These are phyloP conservation scores for Parelbella ahira DNA, from an alignment of 2,888 invertebrate genomes.

Conservation along the genomic window DNA sequence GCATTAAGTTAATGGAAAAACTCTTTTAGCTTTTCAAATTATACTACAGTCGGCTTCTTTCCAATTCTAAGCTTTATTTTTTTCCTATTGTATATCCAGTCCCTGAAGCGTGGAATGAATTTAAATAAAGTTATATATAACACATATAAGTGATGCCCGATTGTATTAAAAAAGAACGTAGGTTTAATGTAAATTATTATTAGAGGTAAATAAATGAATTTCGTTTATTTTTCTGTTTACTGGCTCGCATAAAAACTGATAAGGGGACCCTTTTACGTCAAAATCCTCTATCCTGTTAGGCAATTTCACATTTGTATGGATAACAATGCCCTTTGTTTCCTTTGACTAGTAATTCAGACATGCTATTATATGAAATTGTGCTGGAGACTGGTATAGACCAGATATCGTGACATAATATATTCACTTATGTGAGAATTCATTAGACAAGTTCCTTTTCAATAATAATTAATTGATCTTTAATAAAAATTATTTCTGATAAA, in stretches of 20 bases:
- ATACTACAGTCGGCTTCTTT: no score
- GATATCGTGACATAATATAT: constrained; percentile 12
- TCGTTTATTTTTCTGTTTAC: constrained; percentile 34
- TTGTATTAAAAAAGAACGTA: no score
- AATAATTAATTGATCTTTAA: constrained; percentile 2
- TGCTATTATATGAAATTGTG: constrained; percentile 36
- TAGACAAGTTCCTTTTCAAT: constrained; percentile 10
- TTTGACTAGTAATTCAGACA: constrained; percentile 45
- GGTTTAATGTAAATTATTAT: no score
- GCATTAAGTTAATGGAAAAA: constrained; percentile 2
- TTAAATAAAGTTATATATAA: no score
- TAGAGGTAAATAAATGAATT: constrained; percentile 24
- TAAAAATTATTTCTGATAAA: no score
- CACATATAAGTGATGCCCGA: no score
- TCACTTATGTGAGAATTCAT: constrained; percentile 8
- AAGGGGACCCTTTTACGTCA: constrained; percentile 45
- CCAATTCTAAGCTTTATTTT: no score
- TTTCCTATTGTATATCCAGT: no score
- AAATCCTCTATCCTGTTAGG: constrained; percentile 46
- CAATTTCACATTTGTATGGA: constrained; percentile 48
- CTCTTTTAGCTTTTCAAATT: background rate
- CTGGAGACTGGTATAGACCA: constrained; percentile 21
- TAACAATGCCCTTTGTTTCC: constrained; percentile 51
- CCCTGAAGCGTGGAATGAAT: background rate
- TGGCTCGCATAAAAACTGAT: constrained; percentile 35